These are phyloP conservation scores for Mesorhabditis spiculigera DNA, from an alignment of 2,888 invertebrate species.

Conservation along the genomic window DNA sequence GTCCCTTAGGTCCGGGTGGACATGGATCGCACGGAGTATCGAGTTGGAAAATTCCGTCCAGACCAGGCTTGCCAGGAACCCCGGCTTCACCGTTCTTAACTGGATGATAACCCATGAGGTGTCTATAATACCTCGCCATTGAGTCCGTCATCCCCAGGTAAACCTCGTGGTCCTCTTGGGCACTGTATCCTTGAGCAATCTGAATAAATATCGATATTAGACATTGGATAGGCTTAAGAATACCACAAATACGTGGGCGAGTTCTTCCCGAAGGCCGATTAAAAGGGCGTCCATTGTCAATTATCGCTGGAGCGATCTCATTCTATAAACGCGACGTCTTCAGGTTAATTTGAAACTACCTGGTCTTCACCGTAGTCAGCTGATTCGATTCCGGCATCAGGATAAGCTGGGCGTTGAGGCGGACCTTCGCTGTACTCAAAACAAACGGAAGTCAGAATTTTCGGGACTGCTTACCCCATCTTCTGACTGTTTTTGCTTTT, in stretches of 20 bases:
- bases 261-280: too few species aligned
- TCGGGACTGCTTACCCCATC: conserved; percentile 1
- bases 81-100: conserved; percentile 12
- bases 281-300: too few species aligned
- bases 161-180: conserved; percentile 32
- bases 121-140: conserved; percentile 16
- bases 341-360: too few species aligned
- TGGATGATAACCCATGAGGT: background rate
- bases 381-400: background rate
- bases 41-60: conserved; percentile 31
- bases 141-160: conserved; percentile 30
- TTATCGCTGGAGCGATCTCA: too few species aligned
- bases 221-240: too few species aligned
- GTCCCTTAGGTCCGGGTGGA: conserved; percentile 30
- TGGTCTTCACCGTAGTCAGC: background rate
- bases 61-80: conserved; percentile 28
- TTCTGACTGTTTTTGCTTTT: background rate
- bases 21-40: conserved; percentile 36
- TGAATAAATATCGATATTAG: conserved; percentile 8
- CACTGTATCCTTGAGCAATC: conserved; percentile 36
- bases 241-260: too few species aligned
- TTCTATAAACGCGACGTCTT: too few species aligned
- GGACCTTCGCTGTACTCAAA: background rate
- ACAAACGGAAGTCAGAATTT: background rate
- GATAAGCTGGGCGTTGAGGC: background rate